Conservation (phyloP, 2,113 vertebrate species). For the Megaceryle torquata region DNA sequence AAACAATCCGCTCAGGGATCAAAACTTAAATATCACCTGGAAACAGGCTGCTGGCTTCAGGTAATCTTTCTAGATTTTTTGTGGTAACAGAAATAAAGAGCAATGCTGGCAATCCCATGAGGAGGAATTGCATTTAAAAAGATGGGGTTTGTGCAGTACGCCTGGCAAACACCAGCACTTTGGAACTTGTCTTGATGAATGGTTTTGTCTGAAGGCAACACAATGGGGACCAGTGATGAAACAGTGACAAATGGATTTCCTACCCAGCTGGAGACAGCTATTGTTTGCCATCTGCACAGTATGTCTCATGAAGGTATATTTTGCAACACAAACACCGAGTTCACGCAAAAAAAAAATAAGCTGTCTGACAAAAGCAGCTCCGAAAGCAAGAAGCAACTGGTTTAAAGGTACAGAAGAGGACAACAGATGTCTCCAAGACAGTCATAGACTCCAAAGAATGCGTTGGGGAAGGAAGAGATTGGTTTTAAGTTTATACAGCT, state of each 20-base stretch:
- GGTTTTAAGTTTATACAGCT: neutral
- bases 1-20: neutral
- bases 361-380: neutral
- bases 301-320: neutral
- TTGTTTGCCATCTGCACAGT: constrained; percentile 46
- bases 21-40: neutral
- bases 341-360: neutral
- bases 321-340: neutral
- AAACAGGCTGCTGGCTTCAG: neutral
- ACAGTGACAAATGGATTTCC: constrained; percentile 48
- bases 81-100: neutral
- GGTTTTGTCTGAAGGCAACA: constrained; percentile 5
- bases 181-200: constrained; percentile 19
- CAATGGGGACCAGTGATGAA: constrained; percentile 34
- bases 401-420: constrained; percentile 6
- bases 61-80: neutral
- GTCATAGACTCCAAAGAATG: neutral
- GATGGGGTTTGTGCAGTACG: neutral
- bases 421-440: neutral
- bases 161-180: neutral
- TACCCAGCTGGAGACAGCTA: neutral
- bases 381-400: neutral
- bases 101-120: neutral
- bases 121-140: neutral
- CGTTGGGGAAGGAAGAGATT: neutral